phyloP scores from a whole-genome alignment of 2,888 invertebrate species.

The Drosophila silvestris region DNA sequence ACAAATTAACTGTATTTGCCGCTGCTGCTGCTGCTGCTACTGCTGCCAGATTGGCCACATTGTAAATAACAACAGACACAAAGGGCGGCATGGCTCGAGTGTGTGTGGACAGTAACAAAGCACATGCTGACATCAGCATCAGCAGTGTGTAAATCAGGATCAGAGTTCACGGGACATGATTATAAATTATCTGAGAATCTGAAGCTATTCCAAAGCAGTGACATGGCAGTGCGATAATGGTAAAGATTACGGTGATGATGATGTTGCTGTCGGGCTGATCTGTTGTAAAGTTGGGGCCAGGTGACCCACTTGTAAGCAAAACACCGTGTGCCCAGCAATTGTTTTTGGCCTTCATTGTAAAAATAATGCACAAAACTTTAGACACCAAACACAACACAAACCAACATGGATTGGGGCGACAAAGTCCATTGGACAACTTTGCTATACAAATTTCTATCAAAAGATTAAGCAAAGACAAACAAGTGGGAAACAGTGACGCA shows the following conservation, averaged over 20 bases:
- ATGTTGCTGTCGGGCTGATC: constrained; percentile 42
- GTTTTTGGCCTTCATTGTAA: constrained; percentile 57
- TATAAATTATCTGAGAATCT: constrained; percentile 74
- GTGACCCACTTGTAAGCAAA: constrained; percentile 58
- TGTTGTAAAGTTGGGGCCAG: constrained; percentile 54
- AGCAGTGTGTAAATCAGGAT: constrained; percentile 73
- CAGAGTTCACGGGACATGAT: constrained; percentile 68
- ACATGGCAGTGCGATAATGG: constrained; percentile 42
- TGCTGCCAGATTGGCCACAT: constrained; percentile 44
- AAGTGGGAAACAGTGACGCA: constrained; percentile 58
- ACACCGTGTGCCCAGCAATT: constrained; percentile 67
- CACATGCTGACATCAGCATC: constrained; percentile 74
- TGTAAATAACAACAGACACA: constrained; percentile 71
- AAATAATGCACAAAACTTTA: constrained; percentile 78
- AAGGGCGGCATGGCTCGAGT: constrained; percentile 19
- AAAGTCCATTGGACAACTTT: constrained; percentile 59
- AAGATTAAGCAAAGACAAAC: constrained; percentile 81
- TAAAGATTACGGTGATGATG: constrained; percentile 18
- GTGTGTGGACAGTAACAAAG: constrained; percentile 49
- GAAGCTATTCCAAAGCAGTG: constrained; percentile 64
- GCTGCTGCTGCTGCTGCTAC: constrained; percentile 4
- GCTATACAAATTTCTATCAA: constrained; percentile 81
- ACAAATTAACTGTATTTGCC: constrained; percentile 64
- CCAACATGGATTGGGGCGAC: constrained; percentile 29
- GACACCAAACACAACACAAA: constrained; percentile 28